Base-by-base conservation (phyloP, 1,140 invertebrate species). In the Zeugodacus cucurbitae region DNA sequence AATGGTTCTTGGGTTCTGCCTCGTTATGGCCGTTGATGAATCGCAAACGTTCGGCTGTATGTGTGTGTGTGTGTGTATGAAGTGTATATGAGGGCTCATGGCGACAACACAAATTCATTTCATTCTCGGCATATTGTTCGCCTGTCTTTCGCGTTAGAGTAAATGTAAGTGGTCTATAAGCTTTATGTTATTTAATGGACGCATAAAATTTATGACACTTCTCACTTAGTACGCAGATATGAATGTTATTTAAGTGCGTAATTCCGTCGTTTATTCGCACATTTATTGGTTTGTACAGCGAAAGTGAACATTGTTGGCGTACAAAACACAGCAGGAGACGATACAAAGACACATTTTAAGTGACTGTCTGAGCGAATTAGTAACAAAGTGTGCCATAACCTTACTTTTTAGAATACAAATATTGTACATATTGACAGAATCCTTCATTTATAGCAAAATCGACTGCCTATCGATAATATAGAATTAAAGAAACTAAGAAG, bases 131-230 rank as follows among this genome's bases (percentile, higher is more conserved):
- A 41, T 74, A 74, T 74, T 74, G 34, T 74, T 22, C 17, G 22
- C 70, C 3, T 20, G 22, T 11, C 34, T 74, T 74, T 22, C n/a
- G 37, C 70, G 22, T n/a, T n/a, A n/a, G n/a, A n/a, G n/a, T n/a
- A n/a, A n/a, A 26, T 1, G 20, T 74, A 74, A 74, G 70, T 44
- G 70, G 37, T 37, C 34, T 74, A 17, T 74, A 74, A 74, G 70
- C 70, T 37, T 74, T 20, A 74, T 41, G 70, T 22, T 29, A 74
- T 74, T 74, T 74, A 74, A 74, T 41, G 29, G 37, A 37, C 70
- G 22, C 34, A 74, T 41, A 74, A 74, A 74, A 74, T 74, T 74
- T 74, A 74, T 41, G 70, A 41, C 37, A 74, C 37, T 74, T 74
- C 70, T 74, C 70, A 41, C 70, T 74, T 74, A 74, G 48, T 54